These are phyloP conservation scores for Chromoteleia sp. DNA, from an alignment of 2,888 invertebrate species.

Conservation along the genomic window DNA sequence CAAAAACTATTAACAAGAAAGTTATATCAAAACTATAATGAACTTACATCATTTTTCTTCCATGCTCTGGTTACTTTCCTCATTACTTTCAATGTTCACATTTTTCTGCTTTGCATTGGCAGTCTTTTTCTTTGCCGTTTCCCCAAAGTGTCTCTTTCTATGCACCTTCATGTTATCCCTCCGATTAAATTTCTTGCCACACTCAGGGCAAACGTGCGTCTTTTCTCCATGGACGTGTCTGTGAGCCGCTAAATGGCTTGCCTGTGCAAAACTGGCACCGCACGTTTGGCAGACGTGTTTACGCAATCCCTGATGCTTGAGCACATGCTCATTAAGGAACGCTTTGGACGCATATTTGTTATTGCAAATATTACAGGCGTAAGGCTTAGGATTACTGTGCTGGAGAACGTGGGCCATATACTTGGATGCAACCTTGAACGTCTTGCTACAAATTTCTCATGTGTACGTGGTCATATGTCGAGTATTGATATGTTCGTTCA, in stretches of 20 bases:
- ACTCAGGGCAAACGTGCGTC: conserved; percentile 82
- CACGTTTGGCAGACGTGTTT: conserved; percentile 83
- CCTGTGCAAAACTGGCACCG: conserved; percentile 83
- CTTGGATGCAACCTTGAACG: conserved; percentile 82
- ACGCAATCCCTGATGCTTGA: conserved; percentile 82
- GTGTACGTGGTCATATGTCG: conserved; percentile 83
- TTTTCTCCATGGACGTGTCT: conserved; percentile 83
- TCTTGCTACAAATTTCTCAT: conserved; percentile 82
- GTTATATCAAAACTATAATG: background rate
- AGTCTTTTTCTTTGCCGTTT: conserved; percentile 72
- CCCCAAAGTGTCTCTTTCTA: conserved; percentile 80
- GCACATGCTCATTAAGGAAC: conserved; percentile 82
- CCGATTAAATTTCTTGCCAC: conserved; percentile 82
- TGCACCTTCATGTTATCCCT: conserved; percentile 84
- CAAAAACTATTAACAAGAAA: no score
- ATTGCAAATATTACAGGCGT: conserved; percentile 81
- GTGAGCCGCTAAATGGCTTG: conserved; percentile 83
- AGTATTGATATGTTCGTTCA: conserved; percentile 83
- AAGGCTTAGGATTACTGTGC: conserved; percentile 83
- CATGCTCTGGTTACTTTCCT: conserved; percentile 45
- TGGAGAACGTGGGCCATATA: conserved; percentile 83
- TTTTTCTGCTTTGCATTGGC: conserved; percentile 72
- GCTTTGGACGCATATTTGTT: conserved; percentile 83
- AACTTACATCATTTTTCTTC: conserved; percentile 51
- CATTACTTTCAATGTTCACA: conserved; percentile 3